Evolutionary conservation across 2,888 invertebrate genomes (phyloP).

Genomic region (Mesodorylaimus sp.): DNA sequence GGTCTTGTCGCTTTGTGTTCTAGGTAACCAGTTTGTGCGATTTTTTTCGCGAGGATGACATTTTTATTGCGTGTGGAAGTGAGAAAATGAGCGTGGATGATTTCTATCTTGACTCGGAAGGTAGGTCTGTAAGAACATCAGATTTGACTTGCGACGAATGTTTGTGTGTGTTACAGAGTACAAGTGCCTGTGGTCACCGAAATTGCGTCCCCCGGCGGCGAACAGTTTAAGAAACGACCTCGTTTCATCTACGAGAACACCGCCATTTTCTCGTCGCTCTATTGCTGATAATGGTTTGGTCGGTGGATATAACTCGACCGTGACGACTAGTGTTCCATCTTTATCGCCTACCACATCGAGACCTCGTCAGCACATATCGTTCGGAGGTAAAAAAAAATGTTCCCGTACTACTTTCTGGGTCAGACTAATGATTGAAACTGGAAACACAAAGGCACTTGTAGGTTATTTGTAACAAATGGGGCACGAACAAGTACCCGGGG

Average conservation of each 20-base stretch:
- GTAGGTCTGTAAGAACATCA: slow-evolving; percentile 39
- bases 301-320: no score
- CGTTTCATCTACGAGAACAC: slow-evolving; percentile 1
- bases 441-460: no score
- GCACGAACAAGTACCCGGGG: no score
- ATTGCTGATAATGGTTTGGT: no score
- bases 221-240: not conserved
- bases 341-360: no score
- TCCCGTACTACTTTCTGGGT: no score
- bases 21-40: slow-evolving; percentile 41
- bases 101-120: slow-evolving; percentile 79
- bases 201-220: slow-evolving; percentile 6
- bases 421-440: no score
- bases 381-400: no score
- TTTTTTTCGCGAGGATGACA: slow-evolving; percentile 48
- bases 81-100: slow-evolving; percentile 69
- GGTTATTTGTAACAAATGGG: no score
- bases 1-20: no score
- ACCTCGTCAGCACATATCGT: no score
- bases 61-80: slow-evolving; percentile 84
- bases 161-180: slow-evolving; percentile 10
- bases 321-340: no score
- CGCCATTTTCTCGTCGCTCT: not conserved
- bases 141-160: not conserved
- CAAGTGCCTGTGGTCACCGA: slow-evolving; percentile 9